Conservation (phyloP, 2,888 invertebrate genomes). For the Plemyria rubiginata region DNA sequence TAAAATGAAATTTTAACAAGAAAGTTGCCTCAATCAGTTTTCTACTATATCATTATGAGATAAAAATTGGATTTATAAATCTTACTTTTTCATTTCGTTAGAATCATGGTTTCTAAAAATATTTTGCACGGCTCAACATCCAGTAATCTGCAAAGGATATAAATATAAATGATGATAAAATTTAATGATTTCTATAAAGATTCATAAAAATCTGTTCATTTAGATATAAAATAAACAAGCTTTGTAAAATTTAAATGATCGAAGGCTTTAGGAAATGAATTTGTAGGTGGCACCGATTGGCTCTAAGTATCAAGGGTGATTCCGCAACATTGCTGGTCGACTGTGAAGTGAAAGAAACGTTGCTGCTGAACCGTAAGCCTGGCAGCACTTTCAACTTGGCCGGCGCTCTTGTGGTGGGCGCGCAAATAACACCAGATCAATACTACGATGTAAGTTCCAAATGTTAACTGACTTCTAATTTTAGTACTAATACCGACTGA, state of each 20-base stretch:
- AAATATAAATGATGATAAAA: no score
- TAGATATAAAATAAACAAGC: background rate
- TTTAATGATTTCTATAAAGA: no score
- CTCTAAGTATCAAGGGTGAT: constrained; percentile 92
- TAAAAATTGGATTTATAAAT: no score
- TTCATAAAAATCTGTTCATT: no score
- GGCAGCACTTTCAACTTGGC: constrained; percentile 87
- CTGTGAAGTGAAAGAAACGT: constrained; percentile 87
- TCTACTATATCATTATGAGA: no score
- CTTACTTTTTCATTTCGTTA: no score
- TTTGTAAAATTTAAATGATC: background rate
- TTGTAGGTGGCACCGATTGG: constrained; percentile 92
- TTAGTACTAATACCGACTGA: no score
- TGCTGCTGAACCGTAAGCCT: constrained; percentile 84
- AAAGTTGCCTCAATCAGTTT: no score
- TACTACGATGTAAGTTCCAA: constrained; percentile 82
- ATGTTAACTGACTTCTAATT: background rate
- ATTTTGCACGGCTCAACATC: no score
- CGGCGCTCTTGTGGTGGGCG: constrained; percentile 91
- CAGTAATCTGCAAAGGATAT: no score
- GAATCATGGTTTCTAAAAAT: no score
- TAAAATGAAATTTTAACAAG: no score
- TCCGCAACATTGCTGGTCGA: constrained; percentile 91
- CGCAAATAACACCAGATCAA: constrained; percentile 89
- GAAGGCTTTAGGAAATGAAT: background rate